A percentile compares a stretch with the other conserved stretches of the same genome.
These are phyloP conservation scores for Pomacea maculata DNA, from an alignment of 1,140 invertebrate genomes.

Conservation along the genomic window DNA sequence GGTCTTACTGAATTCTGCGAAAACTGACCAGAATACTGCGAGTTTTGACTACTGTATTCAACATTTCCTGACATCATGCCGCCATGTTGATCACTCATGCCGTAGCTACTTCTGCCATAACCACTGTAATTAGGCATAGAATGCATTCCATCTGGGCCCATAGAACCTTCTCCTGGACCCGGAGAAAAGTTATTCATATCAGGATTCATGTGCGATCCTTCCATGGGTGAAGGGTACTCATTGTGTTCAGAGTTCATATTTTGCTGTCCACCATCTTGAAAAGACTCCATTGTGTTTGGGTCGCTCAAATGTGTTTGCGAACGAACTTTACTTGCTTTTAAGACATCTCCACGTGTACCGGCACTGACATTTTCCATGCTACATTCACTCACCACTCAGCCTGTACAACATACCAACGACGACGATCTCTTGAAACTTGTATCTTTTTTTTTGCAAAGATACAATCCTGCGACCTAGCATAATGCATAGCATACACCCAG, in stretches of 20 bases:
- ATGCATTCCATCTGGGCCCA: constrained; percentile 50
- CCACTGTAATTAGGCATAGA: constrained; percentile 51
- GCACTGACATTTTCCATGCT: constrained; percentile 44
- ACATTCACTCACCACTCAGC: constrained; percentile 37
- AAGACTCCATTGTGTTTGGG: constrained; percentile 57
- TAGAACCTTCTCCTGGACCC: constrained; percentile 43
- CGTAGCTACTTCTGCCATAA: constrained; percentile 42
- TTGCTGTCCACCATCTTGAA: constrained; percentile 62
- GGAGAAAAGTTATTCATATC: constrained; percentile 56
- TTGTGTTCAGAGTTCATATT: constrained; percentile 53
- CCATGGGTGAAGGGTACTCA: constrained; percentile 49
- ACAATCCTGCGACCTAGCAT: constrained; percentile 44
- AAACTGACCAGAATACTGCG: constrained; percentile 51
- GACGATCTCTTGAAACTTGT: constrained; percentile 30
- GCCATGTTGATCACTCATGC: constrained; percentile 54
- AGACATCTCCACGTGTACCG: constrained; percentile 34
- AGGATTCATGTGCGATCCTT: constrained; percentile 53
- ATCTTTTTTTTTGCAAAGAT: constrained; percentile 46
- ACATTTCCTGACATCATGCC: constrained; percentile 49
- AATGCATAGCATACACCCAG: constrained; percentile 48
- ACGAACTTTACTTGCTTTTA: constrained; percentile 43
- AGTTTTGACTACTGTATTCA: constrained; percentile 50
- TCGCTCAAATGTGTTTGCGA: constrained; percentile 43
- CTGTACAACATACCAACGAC: constrained; percentile 27
- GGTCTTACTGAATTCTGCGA: constrained; percentile 45